Evolutionary conservation across 2,113 vertebrate species (phyloP).

Genomic region (Thalassoma bifasciatum): DNA sequence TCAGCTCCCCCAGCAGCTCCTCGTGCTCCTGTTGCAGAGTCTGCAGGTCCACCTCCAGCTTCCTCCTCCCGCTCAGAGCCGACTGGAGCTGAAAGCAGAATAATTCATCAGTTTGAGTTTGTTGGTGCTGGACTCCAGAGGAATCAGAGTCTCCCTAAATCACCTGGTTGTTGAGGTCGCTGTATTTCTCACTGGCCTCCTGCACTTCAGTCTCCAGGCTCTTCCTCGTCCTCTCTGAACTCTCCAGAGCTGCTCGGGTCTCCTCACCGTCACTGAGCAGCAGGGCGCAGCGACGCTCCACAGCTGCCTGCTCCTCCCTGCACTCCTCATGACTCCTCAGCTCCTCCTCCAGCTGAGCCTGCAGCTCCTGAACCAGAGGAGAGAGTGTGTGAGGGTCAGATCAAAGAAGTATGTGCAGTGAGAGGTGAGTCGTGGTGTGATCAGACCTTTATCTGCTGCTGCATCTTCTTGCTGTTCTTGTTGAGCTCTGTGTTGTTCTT

Average conservation of each 20-base stretch:
- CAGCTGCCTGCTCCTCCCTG: slow-evolving; percentile 76
- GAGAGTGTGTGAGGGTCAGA: background rate
- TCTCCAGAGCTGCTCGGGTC: slow-evolving; percentile 70
- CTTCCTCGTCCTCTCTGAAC: slow-evolving; percentile 77
- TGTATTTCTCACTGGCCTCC: slow-evolving; percentile 78
- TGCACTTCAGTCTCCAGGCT: slow-evolving; percentile 80
- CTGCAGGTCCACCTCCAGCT: slow-evolving; percentile 85
- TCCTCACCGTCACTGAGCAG: slow-evolving; percentile 77
- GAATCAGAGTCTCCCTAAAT: rapidly evolving
- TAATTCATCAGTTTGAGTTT: background rate
- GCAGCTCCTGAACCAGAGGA: slow-evolving; percentile 76
- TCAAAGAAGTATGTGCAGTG: rapidly evolving
- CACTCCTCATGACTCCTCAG: slow-evolving; percentile 73
- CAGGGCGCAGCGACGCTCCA: slow-evolving; percentile 81
- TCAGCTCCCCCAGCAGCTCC: slow-evolving; percentile 80
- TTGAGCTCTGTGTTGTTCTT: slow-evolving; percentile 81
- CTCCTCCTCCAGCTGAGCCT: slow-evolving; percentile 85
- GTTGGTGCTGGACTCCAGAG: background rate
- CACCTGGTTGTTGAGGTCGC: slow-evolving; percentile 84
- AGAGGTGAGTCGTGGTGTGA: background rate
- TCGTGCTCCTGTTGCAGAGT: slow-evolving; percentile 83
- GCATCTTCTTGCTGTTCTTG: slow-evolving; percentile 83
- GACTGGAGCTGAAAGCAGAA: slow-evolving; percentile 75
- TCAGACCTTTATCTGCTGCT: slow-evolving; percentile 84
- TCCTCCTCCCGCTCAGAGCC: slow-evolving; percentile 75